Percentiles rank a stretch among this genome's conserved stretches.
Conservation (phyloP, 1,140 invertebrate species). For the Calliphora vicina region DNA sequence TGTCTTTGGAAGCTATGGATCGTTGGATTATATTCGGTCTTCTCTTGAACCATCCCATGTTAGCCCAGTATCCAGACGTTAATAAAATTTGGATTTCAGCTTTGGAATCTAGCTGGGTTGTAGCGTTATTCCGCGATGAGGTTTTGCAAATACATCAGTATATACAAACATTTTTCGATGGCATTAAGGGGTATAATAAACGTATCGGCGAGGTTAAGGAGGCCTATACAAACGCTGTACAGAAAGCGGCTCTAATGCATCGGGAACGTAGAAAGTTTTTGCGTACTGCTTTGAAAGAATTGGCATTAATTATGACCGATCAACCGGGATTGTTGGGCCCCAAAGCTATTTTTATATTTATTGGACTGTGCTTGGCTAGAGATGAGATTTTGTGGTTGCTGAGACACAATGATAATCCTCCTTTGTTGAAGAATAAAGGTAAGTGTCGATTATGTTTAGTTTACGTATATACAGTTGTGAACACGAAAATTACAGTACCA, state of each 20-base stretch:
- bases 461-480: no score
- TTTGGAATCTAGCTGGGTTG: constrained; percentile 92
- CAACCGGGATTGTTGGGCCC: constrained; percentile 97
- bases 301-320: constrained; percentile 94
- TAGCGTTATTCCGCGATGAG: constrained; percentile 96
- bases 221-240: constrained; percentile 86
- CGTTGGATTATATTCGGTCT: constrained; percentile 97
- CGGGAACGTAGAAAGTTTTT: constrained; percentile 96
- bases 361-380: constrained; percentile 91
- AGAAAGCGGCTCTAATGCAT: constrained; percentile 89
- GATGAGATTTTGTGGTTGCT: constrained; percentile 98
- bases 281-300: constrained; percentile 92
- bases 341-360: constrained; percentile 96
- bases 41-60: constrained; percentile 85
- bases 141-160: constrained; percentile 95
- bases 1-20: constrained; percentile 94
- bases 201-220: constrained; percentile 94
- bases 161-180: constrained; percentile 92
- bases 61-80: constrained; percentile 78
- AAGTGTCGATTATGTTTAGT: no score
- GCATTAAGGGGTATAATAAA: constrained; percentile 94
- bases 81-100: constrained; percentile 91
- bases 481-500: no score
- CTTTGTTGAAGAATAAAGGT: constrained; percentile 81
- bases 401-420: constrained; percentile 95